Conservation (phyloP, 1,140 invertebrate species). For the Diabrotica virgifera region DNA sequence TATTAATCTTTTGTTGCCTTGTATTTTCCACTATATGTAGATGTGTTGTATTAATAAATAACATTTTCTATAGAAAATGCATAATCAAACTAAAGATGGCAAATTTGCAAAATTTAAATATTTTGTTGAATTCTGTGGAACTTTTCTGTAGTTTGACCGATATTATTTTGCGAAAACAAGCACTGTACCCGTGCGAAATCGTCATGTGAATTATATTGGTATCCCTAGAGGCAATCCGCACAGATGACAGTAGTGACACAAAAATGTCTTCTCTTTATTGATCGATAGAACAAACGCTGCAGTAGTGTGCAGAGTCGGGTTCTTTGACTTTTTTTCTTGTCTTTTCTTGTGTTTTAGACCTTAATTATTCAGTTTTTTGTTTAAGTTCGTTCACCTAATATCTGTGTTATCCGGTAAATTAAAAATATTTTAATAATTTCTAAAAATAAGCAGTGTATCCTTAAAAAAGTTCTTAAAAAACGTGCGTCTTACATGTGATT, state of each 20-base stretch:
- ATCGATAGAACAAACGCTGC: background rate
- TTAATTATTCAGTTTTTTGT: background rate
- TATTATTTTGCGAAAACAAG: too few relatives aligned
- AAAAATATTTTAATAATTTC: background rate
- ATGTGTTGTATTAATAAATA: too few relatives aligned
- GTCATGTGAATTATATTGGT: background rate
- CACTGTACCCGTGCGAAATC: background rate
- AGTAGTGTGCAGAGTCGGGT: background rate
- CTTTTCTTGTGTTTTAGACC: background rate
- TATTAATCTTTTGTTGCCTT: too few relatives aligned
- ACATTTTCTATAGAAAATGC: too few relatives aligned
- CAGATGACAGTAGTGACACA: background rate
- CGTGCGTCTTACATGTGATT: background rate
- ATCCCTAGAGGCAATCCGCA: background rate
- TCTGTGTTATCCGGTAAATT: background rate
- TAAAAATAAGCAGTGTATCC: background rate
- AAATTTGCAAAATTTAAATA: too few relatives aligned
- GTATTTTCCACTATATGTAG: too few relatives aligned
- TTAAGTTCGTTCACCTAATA: background rate
- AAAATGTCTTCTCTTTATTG: conserved; percentile 1
- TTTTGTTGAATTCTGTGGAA: too few relatives aligned
- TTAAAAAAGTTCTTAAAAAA: background rate
- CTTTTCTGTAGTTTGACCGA: too few relatives aligned
- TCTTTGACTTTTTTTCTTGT: background rate
- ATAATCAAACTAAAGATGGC: too few relatives aligned